Conservation (phyloP, 2,113 vertebrate genomes). For the Zosterops lateralis region DNA sequence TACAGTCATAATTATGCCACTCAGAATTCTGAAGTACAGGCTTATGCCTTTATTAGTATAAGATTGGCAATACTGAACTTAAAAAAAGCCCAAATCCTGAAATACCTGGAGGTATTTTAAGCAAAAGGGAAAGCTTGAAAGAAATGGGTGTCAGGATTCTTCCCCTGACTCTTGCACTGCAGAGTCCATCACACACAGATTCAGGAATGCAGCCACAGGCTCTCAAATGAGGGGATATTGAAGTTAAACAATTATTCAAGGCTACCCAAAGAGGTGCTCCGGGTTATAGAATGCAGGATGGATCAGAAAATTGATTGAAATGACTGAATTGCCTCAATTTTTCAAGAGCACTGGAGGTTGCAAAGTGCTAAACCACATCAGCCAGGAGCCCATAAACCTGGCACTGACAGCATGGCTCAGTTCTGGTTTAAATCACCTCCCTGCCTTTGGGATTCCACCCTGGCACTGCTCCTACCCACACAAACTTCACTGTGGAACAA, state of each 20-base stretch:
- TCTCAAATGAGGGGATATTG: neutral
- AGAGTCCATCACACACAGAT: rapidly evolving
- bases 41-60: slow-evolving; percentile 60
- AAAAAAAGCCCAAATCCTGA: slow-evolving; percentile 43
- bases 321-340: neutral
- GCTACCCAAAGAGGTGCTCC: neutral
- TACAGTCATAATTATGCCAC: slow-evolving; percentile 58
- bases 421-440: neutral
- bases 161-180: neutral
- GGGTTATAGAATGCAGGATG: neutral
- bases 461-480: slow-evolving; percentile 1
- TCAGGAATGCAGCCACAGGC: neutral
- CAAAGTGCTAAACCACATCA: neutral
- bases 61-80: slow-evolving; percentile 35
- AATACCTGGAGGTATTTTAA: slow-evolving; percentile 56
- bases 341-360: neutral
- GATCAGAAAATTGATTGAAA: neutral
- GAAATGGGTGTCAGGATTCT: neutral
- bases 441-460: neutral
- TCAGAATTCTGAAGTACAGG: slow-evolving; percentile 53
- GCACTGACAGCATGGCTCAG: neutral
- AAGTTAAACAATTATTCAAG: neutral
- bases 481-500: neutral
- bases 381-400: neutral
- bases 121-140: slow-evolving; percentile 1